These are phyloP conservation scores for Pseudachorutes palmiensis DNA, from an alignment of 1,140 invertebrate species.

Conservation along the genomic window DNA sequence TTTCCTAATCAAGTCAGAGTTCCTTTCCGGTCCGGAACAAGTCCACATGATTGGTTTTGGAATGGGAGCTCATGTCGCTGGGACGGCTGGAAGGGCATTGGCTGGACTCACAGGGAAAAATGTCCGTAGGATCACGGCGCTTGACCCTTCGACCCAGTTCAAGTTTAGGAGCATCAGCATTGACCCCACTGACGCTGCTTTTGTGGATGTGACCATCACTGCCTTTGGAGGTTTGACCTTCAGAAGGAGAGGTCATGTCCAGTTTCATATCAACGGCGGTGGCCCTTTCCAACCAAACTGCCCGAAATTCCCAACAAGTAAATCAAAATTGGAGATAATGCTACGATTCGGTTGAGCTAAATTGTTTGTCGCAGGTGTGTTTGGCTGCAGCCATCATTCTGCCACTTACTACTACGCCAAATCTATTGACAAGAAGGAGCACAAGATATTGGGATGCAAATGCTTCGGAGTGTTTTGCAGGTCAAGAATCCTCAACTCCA, in stretches of 20 bases:
- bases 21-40: slow-evolving; percentile 17
- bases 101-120: neutral
- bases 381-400: slow-evolving; percentile 6
- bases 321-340: neutral
- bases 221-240: neutral
- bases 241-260: slow-evolving; percentile 4
- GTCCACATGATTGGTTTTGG: slow-evolving; percentile 21
- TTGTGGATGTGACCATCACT: slow-evolving; percentile 20
- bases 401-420: slow-evolving; percentile 7
- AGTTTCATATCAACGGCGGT: slow-evolving; percentile 22
- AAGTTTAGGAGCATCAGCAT: neutral
- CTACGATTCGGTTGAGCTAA: no score
- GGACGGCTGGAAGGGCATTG: slow-evolving; percentile 9
- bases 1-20: slow-evolving; percentile 13
- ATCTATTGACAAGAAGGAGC: neutral
- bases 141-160: slow-evolving; percentile 12
- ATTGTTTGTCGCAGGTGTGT: neutral
- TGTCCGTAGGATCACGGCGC: slow-evolving; percentile 9
- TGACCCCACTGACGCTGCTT: slow-evolving; percentile 10
- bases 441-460: neutral
- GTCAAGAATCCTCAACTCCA: neutral
- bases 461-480: neutral
- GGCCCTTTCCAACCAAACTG: slow-evolving; percentile 21
- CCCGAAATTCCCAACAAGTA: slow-evolving; percentile 11
- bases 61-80: slow-evolving; percentile 20